Evolutionary conservation across 2,888 invertebrate genomes (phyloP), one percentile per base, ranked within the genome.

Genomic region (Nomada fabriciana): DNA sequence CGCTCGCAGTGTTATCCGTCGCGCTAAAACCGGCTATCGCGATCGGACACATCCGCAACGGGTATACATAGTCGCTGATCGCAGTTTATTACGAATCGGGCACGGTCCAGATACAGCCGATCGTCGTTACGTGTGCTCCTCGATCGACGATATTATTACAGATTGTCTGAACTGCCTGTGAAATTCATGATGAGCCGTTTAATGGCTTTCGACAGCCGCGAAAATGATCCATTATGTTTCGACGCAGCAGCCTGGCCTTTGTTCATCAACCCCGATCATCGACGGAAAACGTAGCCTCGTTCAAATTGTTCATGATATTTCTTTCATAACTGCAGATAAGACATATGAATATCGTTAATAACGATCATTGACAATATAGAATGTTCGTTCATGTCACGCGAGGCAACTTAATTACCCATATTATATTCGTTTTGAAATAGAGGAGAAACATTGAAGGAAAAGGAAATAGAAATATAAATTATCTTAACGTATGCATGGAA

Each of bases 131-230:
- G 75, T 77, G 74, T 78, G 73, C 63, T 52, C 67, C 75, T 79
- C 86, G 89, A 91, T 90, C 88, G 85, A 85, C 88, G 83, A 89
- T 90, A 90, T 91, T 90, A 91, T 92, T 92, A 92, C 88, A 91
- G 90, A 93, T 92, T 91, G 90, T 83, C 82, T 83, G 88, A 85
- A 86, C 85, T 67, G 84, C 79, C 90, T 91, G 92, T 90, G 90
- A 91, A 91, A 92, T 92, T 84, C 88, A 90, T 92, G 91, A 90
- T 91, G 89, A 90, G 86, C 91, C 92, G 92, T 92, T 87, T 89
- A 91, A 90, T 88, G 88, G 88, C 88, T 87, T 91, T 92, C 89
- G 89, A 90, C 89, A 88, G 80, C 88, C 87, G 83, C 87, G 89
- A 90, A 88, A 88, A 86, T 88, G 84, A 89, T 91, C 88, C 90